These are phyloP conservation scores for Lycaena phlaeas DNA, from an alignment of 2,888 invertebrate genomes.

Conservation along the genomic window DNA sequence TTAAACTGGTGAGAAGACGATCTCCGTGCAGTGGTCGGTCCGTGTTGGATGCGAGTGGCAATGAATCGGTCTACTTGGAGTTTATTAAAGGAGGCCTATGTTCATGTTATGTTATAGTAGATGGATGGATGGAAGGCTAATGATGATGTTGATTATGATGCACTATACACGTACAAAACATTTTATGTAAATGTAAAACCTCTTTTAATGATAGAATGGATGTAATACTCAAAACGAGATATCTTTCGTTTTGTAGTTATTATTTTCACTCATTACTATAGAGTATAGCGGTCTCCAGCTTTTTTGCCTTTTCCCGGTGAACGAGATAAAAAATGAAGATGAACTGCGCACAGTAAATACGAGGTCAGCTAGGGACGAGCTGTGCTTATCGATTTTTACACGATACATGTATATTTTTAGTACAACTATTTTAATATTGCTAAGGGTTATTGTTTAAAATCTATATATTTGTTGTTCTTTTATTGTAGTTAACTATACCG, in stretches of 20 bases:
- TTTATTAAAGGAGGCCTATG: no score
- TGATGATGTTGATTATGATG: no score
- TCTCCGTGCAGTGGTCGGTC: no score
- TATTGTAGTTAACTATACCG: no score
- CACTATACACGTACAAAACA: no score
- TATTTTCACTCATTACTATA: slow-evolving; percentile 68
- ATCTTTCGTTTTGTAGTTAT: slow-evolving; percentile 33
- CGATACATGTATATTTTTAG: neutral
- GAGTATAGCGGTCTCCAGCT: slow-evolving; percentile 60
- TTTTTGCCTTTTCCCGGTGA: slow-evolving; percentile 65
- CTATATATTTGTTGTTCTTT: no score
- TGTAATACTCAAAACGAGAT: slow-evolving; percentile 38
- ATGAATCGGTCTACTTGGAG: no score
- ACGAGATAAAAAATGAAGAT: slow-evolving; percentile 71
- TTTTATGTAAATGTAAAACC: slow-evolving; percentile 4
- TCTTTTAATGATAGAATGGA: slow-evolving; percentile 1
- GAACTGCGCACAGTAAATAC: slow-evolving; percentile 71
- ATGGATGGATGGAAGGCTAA: no score
- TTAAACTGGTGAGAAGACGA: no score
- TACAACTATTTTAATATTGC: neutral
- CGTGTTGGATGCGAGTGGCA: no score
- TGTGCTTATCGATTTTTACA: slow-evolving; percentile 15
- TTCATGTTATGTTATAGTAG: no score
- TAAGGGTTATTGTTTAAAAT: no score
- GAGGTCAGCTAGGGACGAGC: slow-evolving; percentile 43